phyloP scores from a whole-genome alignment of 35 echinoderm and acorn worm species.

The Ophiothrix spiculata region DNA sequence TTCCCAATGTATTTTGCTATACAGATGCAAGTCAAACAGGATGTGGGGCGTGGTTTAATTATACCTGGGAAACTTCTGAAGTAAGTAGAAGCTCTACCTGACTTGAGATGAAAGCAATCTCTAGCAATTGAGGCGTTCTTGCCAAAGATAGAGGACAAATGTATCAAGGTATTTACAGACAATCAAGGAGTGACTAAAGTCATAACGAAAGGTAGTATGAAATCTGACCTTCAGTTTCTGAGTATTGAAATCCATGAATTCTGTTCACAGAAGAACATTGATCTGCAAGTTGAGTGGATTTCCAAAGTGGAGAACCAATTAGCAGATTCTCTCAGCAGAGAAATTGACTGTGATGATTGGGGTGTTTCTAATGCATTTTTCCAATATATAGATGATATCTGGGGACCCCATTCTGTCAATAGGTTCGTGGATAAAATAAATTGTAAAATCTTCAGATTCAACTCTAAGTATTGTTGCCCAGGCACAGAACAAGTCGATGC shows the following conservation, averaged over 20 bases:
- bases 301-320: background rate
- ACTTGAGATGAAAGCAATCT: background rate
- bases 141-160: background rate
- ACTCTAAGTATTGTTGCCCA: slow-evolving; percentile 38
- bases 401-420: slow-evolving; percentile 51
- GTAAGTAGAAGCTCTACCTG: slow-evolving; percentile 34
- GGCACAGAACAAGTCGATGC: slow-evolving; percentile 18
- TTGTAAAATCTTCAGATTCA: slow-evolving; percentile 5
- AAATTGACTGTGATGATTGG: slow-evolving; percentile 30
- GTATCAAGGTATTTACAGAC: slow-evolving; percentile 13
- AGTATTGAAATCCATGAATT: no score
- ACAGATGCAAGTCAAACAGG: slow-evolving; percentile 18
- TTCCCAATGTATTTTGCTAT: background rate
- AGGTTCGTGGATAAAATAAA: slow-evolving; percentile 45
- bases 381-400: slow-evolving; percentile 19
- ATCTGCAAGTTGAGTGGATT: slow-evolving; percentile 18
- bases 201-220: slow-evolving; percentile 24
- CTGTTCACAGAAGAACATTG: background rate
- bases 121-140: background rate
- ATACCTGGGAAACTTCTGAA: background rate
- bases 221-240: background rate
- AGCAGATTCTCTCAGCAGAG: background rate
- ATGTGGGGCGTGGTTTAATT: slow-evolving; percentile 7
- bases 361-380: slow-evolving; percentile 15
- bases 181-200: background rate